Evolutionary conservation across 2,797 vertebrate species (phyloP).

Genomic region (Scleropages formosus): DNA sequence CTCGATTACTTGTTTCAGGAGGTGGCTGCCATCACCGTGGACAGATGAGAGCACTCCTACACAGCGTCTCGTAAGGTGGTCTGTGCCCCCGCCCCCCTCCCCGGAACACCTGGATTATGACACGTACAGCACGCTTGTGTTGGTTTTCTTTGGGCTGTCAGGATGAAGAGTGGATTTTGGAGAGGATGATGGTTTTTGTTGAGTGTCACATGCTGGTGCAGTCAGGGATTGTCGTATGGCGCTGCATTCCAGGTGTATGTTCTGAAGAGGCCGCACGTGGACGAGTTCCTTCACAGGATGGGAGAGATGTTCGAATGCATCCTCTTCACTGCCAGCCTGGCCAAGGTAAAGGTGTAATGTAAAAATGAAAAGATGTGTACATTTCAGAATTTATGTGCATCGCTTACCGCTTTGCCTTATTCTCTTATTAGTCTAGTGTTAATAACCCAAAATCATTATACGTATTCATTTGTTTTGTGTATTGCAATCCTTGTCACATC

Average conservation of each 20-base stretch:
- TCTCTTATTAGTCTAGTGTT: too few species aligned
- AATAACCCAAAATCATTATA: too few species aligned
- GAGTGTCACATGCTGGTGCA: too few species aligned
- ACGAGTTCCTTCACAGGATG: slow-evolving; percentile 86
- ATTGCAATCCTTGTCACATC: too few species aligned
- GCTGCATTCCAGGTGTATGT: slow-evolving; percentile 78
- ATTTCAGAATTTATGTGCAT: too few species aligned
- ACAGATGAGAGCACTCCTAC: background rate
- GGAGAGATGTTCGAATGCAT: slow-evolving; percentile 87
- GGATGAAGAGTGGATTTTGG: too few species aligned
- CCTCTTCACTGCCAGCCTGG: slow-evolving; percentile 86
- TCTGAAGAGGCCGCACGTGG: slow-evolving; percentile 86
- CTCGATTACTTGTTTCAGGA: slow-evolving; percentile 98
- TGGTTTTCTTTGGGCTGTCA: too few species aligned
- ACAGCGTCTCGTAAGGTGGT: background rate
- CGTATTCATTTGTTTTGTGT: too few species aligned
- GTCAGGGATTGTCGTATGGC: background rate
- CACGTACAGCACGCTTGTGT: background rate
- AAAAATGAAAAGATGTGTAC: background rate
- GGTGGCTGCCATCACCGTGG: slow-evolving; percentile 61
- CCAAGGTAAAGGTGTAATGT: slow-evolving; percentile 71
- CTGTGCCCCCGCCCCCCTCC: too few species aligned
- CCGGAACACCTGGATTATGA: too few species aligned
- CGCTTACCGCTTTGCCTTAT: too few species aligned
- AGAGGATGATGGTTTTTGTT: too few species aligned